Base-by-base conservation (phyloP, 2,797 vertebrate genomes). In the Hapalemur alaotrensis region DNA sequence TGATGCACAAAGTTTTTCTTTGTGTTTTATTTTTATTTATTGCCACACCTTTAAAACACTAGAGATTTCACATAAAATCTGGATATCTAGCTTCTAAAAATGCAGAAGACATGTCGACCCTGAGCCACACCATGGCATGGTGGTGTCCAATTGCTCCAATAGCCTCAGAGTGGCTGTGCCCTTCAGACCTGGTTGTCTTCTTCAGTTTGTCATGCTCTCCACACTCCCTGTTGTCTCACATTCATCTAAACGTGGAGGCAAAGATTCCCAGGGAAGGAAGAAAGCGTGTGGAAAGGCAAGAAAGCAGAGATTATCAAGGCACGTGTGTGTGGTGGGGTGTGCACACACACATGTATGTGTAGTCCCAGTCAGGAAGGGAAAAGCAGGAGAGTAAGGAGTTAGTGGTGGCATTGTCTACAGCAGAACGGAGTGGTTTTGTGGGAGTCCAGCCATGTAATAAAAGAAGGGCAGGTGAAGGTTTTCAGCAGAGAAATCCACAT, bases 21-120 rank as follows among this genome's bases (percentile, higher is more conserved):
- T 57, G 9, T 18, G 9, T 83, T 86, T 93, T 72, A 7, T 75
- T 90, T 95, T 90, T 95, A 79, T 69, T 65, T 61, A 35, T n/a
- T 88, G 91, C 32, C 17, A 46, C 9, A 41, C 2, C 35, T 63
- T 95, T 7, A 79, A 91, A 86, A 59, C 17, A 61, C 28, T 79
- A 67, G 50, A 63, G 7, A 59, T 79, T 52, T 91, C 70, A 67
- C 25, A 57, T 12, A 91, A 93, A 88, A 72, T 82, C 25, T 80
- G 17, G 4, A 72, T 78, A 85, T 85, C 35, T 80, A 72, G 28
- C 35, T 87, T 72, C 75, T 67, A 48, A 86, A 87, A 93, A 15
- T 79, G 8, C 18, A 96, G 48, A 85, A 41, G 23, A 43, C n/a
- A 59, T 13, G 15, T 46, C 50, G 30, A 25, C 0, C 9, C 28